phyloP scores from a whole-genome alignment of 1,140 invertebrate species.

The Meteorus sp. region DNA sequence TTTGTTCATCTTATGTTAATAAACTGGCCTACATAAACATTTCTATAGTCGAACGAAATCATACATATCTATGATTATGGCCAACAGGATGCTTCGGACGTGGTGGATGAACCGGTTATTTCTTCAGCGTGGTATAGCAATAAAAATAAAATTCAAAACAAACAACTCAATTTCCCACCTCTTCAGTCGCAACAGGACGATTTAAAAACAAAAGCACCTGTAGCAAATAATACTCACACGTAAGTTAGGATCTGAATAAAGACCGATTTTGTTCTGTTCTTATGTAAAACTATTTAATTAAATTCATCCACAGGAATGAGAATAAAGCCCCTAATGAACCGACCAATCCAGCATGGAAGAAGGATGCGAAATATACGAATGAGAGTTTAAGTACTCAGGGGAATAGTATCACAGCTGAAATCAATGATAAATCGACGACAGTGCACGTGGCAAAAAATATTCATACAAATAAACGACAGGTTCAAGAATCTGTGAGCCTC shows the following conservation, averaged over 20 bases:
- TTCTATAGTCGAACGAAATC: too few relatives aligned
- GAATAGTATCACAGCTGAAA: conserved; percentile 33
- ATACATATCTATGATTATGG: too few relatives aligned
- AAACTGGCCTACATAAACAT: background rate
- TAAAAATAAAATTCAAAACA: conserved; percentile 49
- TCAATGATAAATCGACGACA: conserved; percentile 41
- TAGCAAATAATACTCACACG: conserved; percentile 38
- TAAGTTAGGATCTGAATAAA: conserved; percentile 34
- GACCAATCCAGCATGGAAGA: conserved; percentile 50
- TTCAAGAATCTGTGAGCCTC: conserved; percentile 45
- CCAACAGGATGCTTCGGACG: conserved; percentile 29
- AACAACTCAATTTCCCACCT: conserved; percentile 51
- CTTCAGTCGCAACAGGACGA: conserved; percentile 45
- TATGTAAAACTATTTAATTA: conserved; percentile 8
- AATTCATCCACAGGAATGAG: conserved; percentile 43
- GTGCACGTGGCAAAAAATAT: conserved; percentile 34
- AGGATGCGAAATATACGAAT: conserved; percentile 39
- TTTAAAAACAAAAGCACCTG: conserved; percentile 39
- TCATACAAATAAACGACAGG: conserved; percentile 45
- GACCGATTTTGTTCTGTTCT: background rate
- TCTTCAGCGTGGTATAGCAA: conserved; percentile 58
- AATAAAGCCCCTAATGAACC: conserved; percentile 48
- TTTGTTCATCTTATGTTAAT: conserved; percentile 5
- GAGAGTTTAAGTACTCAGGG: conserved; percentile 45
- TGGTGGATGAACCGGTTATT: conserved; percentile 53